Evolutionary conservation across 2,113 vertebrate species (phyloP), one percentile per base, ranked within the genome.

Genomic region (Speoplatyrhinus poulsoni): DNA sequence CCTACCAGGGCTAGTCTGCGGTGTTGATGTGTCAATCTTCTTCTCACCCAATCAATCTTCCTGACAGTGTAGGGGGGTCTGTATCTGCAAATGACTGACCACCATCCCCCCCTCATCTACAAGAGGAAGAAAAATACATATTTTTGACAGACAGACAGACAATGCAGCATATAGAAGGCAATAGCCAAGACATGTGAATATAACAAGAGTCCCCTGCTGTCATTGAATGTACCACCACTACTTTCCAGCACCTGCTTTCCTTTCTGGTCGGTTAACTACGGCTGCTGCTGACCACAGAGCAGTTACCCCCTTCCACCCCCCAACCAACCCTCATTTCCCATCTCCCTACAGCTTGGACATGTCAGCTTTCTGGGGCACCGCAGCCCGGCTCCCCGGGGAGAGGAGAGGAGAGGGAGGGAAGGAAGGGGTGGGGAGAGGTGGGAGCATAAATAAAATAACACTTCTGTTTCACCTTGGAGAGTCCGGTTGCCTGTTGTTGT

Each of bases 391-490:
- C 87, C 83, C 79, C 53, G 57, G 82, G 73, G 84, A 88, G 73
- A 54, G 64, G 19, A 9, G 19, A 52, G 16, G 67, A 57, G 63
- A 59, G 11, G 32, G 47, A 19, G 19, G 72, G 11, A 66, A 50
- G 71, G 52, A 61, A 15, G 54, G 26, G 63, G 12, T 74, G 48
- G 58, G 61, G 71, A 68, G 68, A 61, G n/a, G 76, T 46, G 49
- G 60, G 70, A 68, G 67, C 77, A 87, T 92, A 82, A 91, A 91
- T 91, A 90, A 87, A 88, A 88, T 86, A 87, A 83, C 79, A 83
- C 68, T 68, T 64, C 70, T 77, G 73, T 64, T 88, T 89, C 86
- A 90, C 88, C 87, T 88, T 89, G 84, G 78, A 84, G 68, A 80
- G 70, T 79, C 68, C 50, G 10, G 16, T 65, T 61, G 70, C 66